Evolutionary conservation across 1,140 invertebrate genomes (phyloP).

Genomic region (Drosophila pandora): DNA sequence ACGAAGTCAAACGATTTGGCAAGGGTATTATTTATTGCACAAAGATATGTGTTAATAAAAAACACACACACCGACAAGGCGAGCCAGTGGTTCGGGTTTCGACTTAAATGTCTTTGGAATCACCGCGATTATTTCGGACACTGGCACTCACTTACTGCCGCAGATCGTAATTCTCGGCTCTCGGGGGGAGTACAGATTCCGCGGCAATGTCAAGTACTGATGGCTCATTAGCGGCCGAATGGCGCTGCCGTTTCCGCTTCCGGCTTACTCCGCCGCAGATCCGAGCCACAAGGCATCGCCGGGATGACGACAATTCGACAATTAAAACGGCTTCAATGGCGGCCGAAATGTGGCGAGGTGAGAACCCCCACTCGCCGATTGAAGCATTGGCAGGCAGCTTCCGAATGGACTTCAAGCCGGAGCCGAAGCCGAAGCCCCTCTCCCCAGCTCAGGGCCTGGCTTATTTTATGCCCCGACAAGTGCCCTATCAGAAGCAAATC

Average conservation of each 20-base stretch:
- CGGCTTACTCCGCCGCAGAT: conserved; percentile 10
- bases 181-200: background rate
- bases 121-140: background rate
- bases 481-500: conserved; percentile 16
- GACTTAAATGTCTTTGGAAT: conserved; percentile 3
- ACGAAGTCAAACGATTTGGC: conserved; percentile 73
- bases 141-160: conserved; percentile 25
- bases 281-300: too few species aligned
- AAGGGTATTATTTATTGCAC: conserved; percentile 79
- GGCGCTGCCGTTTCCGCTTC: conserved; percentile 57
- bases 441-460: too few species aligned
- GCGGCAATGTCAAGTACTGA: conserved; percentile 58
- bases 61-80: conserved; percentile 23
- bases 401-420: too few species aligned
- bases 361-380: too few species aligned
- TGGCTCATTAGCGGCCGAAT: conserved; percentile 48
- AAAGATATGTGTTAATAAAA: conserved; percentile 74
- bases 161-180: conserved; percentile 31
- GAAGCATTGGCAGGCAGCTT: too few species aligned
- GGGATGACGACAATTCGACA: background rate
- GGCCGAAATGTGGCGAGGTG: too few species aligned
- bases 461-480: background rate
- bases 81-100: conserved; percentile 2
- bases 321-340: background rate
- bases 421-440: too few species aligned